phyloP scores from a whole-genome alignment of 1,140 invertebrate species.

The Papilio machaon region DNA sequence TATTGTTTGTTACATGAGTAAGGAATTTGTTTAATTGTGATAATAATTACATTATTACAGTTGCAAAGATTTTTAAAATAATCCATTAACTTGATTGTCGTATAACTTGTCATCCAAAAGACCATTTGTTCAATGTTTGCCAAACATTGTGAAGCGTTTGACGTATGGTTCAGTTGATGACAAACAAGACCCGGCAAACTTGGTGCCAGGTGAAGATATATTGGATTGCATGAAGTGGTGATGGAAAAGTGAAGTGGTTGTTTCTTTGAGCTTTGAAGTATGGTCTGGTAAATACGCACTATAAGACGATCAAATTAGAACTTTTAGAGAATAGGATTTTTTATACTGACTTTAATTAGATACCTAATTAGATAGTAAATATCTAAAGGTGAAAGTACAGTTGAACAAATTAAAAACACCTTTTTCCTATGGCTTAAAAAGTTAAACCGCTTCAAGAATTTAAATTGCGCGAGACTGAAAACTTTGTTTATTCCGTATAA shows the following conservation, averaged over 20 bases:
- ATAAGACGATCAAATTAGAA: no score
- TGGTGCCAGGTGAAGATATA: background rate
- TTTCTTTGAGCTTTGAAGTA: background rate
- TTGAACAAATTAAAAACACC: no score
- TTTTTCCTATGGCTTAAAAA: background rate
- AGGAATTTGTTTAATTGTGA: no score
- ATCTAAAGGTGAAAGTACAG: no score
- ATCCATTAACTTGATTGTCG: no score
- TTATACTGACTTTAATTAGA: no score
- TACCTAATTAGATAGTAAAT: no score
- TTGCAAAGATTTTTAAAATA: no score
- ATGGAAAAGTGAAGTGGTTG: background rate
- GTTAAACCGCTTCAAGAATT: background rate
- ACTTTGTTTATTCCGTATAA: background rate
- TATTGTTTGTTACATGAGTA: no score
- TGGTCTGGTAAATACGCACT: background rate
- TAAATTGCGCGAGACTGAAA: background rate
- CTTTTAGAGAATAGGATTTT: no score
- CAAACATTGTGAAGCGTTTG: background rate
- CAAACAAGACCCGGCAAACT: background rate
- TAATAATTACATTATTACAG: no score
- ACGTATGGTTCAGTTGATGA: background rate
- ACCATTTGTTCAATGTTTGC: constrained; percentile 12
- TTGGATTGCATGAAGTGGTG: background rate
- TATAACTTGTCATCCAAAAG: no score